Conservation (phyloP, 2,888 invertebrate species). For the Callosobruchus maculatus region DNA sequence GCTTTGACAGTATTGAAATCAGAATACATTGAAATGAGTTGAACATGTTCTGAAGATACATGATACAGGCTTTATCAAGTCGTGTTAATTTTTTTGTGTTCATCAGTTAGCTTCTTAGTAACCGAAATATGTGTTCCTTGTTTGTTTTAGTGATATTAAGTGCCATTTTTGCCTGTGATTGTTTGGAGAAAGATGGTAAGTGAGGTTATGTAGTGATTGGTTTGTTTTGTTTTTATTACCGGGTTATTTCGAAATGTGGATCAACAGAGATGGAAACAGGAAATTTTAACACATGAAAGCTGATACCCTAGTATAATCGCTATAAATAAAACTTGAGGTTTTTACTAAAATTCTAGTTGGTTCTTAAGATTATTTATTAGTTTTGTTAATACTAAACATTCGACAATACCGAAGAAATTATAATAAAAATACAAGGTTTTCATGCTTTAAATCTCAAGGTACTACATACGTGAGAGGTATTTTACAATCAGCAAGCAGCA, state of each 20-base stretch:
- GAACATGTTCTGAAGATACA: not conserved
- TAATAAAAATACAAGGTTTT: too few relatives aligned
- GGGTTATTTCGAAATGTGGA: not conserved
- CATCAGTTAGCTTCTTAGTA: not conserved
- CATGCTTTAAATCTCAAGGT: too few relatives aligned
- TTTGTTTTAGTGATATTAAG: not conserved
- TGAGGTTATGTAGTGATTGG: not conserved
- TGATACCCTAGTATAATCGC: not conserved
- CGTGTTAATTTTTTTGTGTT: not conserved
- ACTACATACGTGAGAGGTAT: too few relatives aligned
- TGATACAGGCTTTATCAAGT: not conserved
- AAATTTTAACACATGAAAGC: not conserved
- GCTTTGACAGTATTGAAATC: not conserved
- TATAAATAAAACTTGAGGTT: not conserved
- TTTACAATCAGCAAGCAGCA: too few relatives aligned
- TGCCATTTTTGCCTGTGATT: not conserved
- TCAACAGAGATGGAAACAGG: not conserved
- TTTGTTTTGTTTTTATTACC: not conserved
- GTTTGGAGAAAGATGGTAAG: not conserved
- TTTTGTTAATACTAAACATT: too few relatives aligned
- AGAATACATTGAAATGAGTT: not conserved
- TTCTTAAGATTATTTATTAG: too few relatives aligned
- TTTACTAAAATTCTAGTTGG: not conserved
- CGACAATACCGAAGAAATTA: too few relatives aligned
- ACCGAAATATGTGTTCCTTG: not conserved